Evolutionary conservation across 2,797 vertebrate species (phyloP), one percentile per base, ranked within the genome.

Genomic region (Acanthurus leucopareius): DNA sequence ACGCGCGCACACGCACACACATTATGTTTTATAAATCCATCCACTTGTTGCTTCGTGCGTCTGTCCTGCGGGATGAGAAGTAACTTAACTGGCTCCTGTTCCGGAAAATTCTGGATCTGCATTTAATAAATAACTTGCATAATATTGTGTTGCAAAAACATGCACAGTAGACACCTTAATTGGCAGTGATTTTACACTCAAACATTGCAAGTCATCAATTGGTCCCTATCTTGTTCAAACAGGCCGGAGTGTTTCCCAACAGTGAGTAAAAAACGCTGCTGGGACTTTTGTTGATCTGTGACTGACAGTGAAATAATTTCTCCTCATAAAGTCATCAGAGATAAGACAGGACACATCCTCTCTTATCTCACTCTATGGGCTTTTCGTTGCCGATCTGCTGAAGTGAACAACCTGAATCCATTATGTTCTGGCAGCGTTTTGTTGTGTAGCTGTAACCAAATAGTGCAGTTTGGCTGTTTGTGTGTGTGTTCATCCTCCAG

Each of bases 201-300:
- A 57, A 66, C 25, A 15, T 28, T n/a, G 1, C 22, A 52, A 68
- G 16, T 56, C 62, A 35, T 45, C 66, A 67, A 10, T 60, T 14
- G 5, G 7, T 45, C 40, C 35, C 64, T 83, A 38, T 86, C 87
- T 80, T 91, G 86, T 90, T 85, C 59, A 79, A 91, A 88, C 87
- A 89, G 48, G 80, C 45, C 71, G 10, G 13, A 75, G 40, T 69
- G 14, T 85, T 89, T 87, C 76, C 47, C 69, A 80, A 73, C 48
- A 69, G 8, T 51, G 19, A 76, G 22, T 40, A 25, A n/a, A n/a
- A 56, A 82, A 44, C 58, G 28, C 40, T 69, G 58, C 54, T 17
- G 52, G 42, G 22, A 63, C 35, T 48, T 53, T n/a, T 16, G 10
- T 10, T 58, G 57, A 19, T 62, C 35, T 56, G 17, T 60, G 19